Evolutionary conservation across 2,113 vertebrate genomes (phyloP), one percentile per base, ranked within the genome.

Genomic region (Coptodon rendalli): DNA sequence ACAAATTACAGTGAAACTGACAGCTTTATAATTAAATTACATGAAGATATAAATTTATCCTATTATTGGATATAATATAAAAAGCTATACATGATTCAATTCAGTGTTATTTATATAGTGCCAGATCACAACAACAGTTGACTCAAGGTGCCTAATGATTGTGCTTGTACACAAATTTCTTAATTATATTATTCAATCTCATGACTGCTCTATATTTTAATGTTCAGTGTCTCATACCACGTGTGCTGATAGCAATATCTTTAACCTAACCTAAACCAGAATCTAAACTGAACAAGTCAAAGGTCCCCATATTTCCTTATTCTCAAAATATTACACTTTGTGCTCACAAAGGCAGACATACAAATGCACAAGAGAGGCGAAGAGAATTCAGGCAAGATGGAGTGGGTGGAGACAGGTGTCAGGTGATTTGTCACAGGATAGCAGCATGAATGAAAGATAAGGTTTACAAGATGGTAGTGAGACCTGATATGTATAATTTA

Each of bases 51-150:
- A 71, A 9, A 71, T 43, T 6, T 3, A 43, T 9, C 12, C 36
- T 14, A 40, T 14, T 68, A 40, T 40, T 40, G 36, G 19, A 68
- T 68, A 68, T 14, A 68, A 68, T 43, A 71, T 43, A 43, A 43
- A 71, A 19, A 36, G 22, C 7, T 9, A 43, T 6, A 43, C 36
- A 24, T 6, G 31, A 36, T 63, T 63, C 59, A 7, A 63, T 7
- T 63, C 17, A 36, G 2, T 63, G 31, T 63, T 63, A 63, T n/a
- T 1, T 63, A 63, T 36, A n/a, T n/a, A 0, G 59, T 2, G 9
- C 31, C 0, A 11, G 2, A 63, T 36, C 59, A 63, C 59, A 63
- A 36, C 59, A 63, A 63, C 59, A 36, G 59, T 63, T 63, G 31
- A 12, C 59, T 63, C 31, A 63, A 36, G 31, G 31, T 36, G 31